A percentile compares a stretch with the other conserved stretches of the same genome.
These are phyloP conservation scores for Listronotus bonariensis DNA, from an alignment of 1,140 invertebrate species.

Conservation along the genomic window DNA sequence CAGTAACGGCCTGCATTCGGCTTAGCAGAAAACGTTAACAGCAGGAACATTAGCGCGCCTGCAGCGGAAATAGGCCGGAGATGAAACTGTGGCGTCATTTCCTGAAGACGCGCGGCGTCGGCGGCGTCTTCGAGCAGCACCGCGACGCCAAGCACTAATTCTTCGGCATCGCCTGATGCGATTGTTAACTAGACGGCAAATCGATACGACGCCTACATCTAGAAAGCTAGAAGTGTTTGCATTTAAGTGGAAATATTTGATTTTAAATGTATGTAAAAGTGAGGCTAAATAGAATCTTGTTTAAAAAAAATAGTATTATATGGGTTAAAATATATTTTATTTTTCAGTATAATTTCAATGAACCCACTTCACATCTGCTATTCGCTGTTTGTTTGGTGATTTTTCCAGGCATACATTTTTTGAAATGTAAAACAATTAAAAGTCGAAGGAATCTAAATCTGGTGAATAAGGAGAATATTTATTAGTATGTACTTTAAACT, in stretches of 20 bases:
- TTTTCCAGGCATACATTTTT: too few species aligned
- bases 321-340: too few species aligned
- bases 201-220: conserved; percentile 24
- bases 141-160: conserved; percentile 31
- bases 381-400: too few species aligned
- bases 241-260: background rate
- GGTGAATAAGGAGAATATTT: too few species aligned
- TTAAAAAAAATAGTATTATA: too few species aligned
- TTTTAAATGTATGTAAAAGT: too few species aligned
- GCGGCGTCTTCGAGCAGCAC: conserved; percentile 43
- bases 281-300: too few species aligned
- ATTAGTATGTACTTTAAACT: too few species aligned
- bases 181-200: conserved; percentile 38
- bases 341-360: too few species aligned
- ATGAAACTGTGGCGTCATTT: conserved; percentile 59
- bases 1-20: conserved; percentile 19
- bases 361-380: too few species aligned
- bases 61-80: conserved; percentile 57
- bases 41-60: conserved; percentile 51
- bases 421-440: too few species aligned
- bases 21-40: conserved; percentile 29
- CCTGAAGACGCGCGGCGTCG: conserved; percentile 51
- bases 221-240: background rate
- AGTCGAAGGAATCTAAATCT: too few species aligned
- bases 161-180: conserved; percentile 25